Percentiles rank a stretch among this genome's conserved stretches.
phyloP scores from a whole-genome alignment of 2,888 invertebrate genomes.

The Drepana falcataria region DNA sequence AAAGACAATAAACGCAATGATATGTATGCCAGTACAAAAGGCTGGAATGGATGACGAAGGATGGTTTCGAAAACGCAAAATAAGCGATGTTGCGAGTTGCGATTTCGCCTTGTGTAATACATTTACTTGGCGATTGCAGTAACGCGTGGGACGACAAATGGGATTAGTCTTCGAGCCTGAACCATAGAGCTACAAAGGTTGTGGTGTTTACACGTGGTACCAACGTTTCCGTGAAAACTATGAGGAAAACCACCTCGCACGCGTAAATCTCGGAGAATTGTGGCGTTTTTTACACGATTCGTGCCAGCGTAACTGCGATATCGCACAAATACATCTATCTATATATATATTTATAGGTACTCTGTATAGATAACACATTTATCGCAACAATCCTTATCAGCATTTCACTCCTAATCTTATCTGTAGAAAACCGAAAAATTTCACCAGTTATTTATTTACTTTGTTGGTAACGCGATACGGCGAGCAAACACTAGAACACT shows the following conservation, averaged over 20 bases:
- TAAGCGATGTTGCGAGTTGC: constrained; percentile 76
- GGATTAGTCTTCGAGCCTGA: constrained; percentile 59
- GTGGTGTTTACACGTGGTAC: constrained; percentile 9
- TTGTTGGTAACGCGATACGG: constrained; percentile 43
- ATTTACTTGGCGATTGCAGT: constrained; percentile 67
- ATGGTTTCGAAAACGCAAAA: constrained; percentile 75
- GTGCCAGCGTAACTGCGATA: neutral
- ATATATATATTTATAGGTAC: neutral
- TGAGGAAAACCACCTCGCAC: constrained; percentile 13
- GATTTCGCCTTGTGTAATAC: constrained; percentile 73
- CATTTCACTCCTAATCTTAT: constrained; percentile 67
- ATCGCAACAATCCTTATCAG: constrained; percentile 39
- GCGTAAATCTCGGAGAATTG: neutral
- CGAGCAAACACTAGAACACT: constrained; percentile 45
- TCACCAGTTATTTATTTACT: constrained; percentile 64
- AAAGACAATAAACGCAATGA: constrained; percentile 34
- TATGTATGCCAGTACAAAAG: constrained; percentile 47
- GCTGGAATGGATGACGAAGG: constrained; percentile 69
- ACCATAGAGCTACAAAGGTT: constrained; percentile 35
- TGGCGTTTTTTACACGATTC: neutral
- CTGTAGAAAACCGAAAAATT: constrained; percentile 43
- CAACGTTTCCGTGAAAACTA: constrained; percentile 12
- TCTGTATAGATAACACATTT: constrained; percentile 7
- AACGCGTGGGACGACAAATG: constrained; percentile 73
- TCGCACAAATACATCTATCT: neutral